phyloP scores from a whole-genome alignment of 2,888 invertebrate genomes.

The Platerodrilus igneus region DNA sequence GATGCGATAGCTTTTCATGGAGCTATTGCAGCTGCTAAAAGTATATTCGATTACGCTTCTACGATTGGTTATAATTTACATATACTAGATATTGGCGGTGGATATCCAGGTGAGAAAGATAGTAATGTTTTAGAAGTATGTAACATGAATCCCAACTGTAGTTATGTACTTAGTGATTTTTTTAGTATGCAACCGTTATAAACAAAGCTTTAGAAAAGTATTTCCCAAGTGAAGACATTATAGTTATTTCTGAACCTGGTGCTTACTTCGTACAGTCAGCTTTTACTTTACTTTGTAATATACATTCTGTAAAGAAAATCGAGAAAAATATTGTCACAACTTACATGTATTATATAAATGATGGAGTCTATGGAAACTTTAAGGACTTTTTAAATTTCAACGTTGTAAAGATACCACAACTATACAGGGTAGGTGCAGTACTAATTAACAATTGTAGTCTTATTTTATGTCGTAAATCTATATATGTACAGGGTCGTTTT shows the following conservation, averaged over 20 bases:
- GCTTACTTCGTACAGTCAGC: constrained; percentile 94
- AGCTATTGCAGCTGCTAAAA: constrained; percentile 68
- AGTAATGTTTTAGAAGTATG: neutral
- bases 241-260: constrained; percentile 94
- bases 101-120: constrained; percentile 73
- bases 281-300: constrained; percentile 82
- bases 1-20: constrained; percentile 76
- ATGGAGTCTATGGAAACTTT: constrained; percentile 98
- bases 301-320: constrained; percentile 70
- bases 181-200: constrained; percentile 69
- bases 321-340: constrained; percentile 40
- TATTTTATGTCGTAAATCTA: no score
- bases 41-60: constrained; percentile 63
- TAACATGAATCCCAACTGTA: no score
- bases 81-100: constrained; percentile 84
- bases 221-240: constrained; percentile 79
- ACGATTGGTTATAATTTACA: constrained; percentile 70
- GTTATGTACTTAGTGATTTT: no score
- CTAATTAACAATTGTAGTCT: no score
- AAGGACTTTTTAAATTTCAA: constrained; percentile 60
- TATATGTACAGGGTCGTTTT: no score
- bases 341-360: constrained; percentile 96
- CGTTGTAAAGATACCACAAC: constrained; percentile 47
- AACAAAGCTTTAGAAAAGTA: constrained; percentile 73
- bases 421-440: constrained; percentile 54